Base-by-base conservation (phyloP, 2,797 vertebrate genomes). In the Sebastes hubbsi region DNA sequence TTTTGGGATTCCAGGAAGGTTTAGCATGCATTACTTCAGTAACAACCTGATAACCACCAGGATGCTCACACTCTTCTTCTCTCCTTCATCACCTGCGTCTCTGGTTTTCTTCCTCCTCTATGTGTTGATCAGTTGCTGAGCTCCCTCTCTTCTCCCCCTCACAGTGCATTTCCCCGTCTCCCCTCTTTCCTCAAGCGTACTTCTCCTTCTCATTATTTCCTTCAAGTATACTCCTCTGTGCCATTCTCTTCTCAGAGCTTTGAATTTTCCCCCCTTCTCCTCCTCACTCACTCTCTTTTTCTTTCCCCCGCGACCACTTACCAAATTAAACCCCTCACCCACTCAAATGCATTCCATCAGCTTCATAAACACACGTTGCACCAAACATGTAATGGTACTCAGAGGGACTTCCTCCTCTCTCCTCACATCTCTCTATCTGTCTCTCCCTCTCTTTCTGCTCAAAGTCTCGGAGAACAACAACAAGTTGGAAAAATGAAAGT, bases 401-500 rank as follows among this genome's bases (percentile, higher is more conserved):
- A 38, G 63, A 81, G 64, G 60, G n/a, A 84, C 79, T 85, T 88
- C 85, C 84, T 89, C 78, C 55, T 38, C 80, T 62, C 68, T 81
- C 60, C 61, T 80, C 63, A 54, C 87, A 78, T 88, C 78, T 76
- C 75, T 82, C 72, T 81, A 76, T 75, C 72, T 32, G 22, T 46
- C 64, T 69, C 42, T 22, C 38, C 18, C 65, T 55, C 29, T 74
- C 61, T 81, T 25, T 79, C 63, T 1, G n/a, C 87, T 80, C 76
- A 74, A 82, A 88, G 80, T 79, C 80, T 77, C 14, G 3, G 55
- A 38, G 82, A 82, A 85, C 78, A 76, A 82, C 88, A 90, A 92
- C 84, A 91, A 89, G 89, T 81, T 84, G 85, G 90, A 92, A 78
- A 93, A 93, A 91, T 90, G 89, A 93, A 94, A 91, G 92, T 94